Conservation (phyloP, 2,888 invertebrate genomes). For the Oscheius sp. region DNA sequence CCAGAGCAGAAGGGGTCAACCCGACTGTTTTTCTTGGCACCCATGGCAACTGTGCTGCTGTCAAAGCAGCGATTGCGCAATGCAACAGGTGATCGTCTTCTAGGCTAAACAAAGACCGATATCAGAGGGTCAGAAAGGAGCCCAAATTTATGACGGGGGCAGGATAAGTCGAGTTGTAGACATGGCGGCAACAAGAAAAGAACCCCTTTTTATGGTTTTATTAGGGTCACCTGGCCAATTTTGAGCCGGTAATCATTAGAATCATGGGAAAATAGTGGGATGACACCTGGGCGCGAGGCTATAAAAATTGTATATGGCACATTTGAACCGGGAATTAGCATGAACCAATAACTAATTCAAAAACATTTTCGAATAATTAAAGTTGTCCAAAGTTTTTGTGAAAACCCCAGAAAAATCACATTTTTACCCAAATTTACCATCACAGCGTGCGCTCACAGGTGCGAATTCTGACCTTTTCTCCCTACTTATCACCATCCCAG, state of each 20-base stretch:
- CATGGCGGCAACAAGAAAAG: background rate
- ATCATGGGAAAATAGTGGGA: background rate
- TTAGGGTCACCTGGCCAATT: background rate
- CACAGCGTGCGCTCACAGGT: no score
- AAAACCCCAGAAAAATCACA: no score
- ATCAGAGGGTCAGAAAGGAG: background rate
- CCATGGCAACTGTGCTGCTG: background rate
- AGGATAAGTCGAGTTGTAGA: background rate
- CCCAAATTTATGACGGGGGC: constrained; percentile 7
- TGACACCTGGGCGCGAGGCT: no score
- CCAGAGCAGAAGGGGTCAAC: constrained; percentile 11
- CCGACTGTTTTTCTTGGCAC: constrained; percentile 7
- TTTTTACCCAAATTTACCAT: no score
- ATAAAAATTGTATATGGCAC: no score
- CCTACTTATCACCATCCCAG: background rate
- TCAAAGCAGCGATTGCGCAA: constrained; percentile 33
- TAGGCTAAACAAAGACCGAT: constrained; percentile 21
- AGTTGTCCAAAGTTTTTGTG: no score
- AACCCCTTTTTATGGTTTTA: constrained; percentile 17
- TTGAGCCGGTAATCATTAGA: background rate
- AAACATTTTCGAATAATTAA: no score
- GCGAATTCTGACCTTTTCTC: background rate
- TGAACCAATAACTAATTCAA: no score
- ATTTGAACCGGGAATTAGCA: no score
- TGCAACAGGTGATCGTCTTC: constrained; percentile 25